These are phyloP conservation scores for Drosophila antonietae DNA, from an alignment of 2,888 invertebrate species.

Conservation along the genomic window DNA sequence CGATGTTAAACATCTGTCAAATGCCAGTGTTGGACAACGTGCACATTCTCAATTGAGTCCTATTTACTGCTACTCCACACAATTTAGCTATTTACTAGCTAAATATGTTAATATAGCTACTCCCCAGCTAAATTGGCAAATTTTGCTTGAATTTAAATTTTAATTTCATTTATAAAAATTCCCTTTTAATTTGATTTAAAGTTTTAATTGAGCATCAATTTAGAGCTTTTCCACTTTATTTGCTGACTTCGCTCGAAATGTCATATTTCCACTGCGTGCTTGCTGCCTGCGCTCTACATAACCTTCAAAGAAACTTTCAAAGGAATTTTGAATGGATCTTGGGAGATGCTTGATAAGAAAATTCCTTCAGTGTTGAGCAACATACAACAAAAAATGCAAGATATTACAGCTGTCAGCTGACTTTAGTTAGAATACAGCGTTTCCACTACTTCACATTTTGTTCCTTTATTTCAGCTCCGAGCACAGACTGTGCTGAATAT, in stretches of 20 bases:
- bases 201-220: not conserved
- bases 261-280: no score
- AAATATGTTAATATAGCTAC: not conserved
- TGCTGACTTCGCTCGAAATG: no score
- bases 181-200: not conserved
- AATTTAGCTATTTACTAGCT: not conserved
- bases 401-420: not conserved
- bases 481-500: not conserved
- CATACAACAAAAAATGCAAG: not conserved
- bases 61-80: not conserved
- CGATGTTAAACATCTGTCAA: constrained; percentile 6
- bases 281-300: no score
- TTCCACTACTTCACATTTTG: not conserved
- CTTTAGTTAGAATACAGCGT: not conserved
- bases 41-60: not conserved
- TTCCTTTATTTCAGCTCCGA: no score
- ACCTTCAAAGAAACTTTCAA: no score
- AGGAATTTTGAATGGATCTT: no score
- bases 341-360: no score
- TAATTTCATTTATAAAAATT: no score
- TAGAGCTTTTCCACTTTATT: no score
- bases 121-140: not conserved
- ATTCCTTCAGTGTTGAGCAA: not conserved
- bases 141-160: not conserved
- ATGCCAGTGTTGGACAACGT: constrained; percentile 8